phyloP scores from a whole-genome alignment of 2,113 vertebrate genomes.

The Suricata suricatta region DNA sequence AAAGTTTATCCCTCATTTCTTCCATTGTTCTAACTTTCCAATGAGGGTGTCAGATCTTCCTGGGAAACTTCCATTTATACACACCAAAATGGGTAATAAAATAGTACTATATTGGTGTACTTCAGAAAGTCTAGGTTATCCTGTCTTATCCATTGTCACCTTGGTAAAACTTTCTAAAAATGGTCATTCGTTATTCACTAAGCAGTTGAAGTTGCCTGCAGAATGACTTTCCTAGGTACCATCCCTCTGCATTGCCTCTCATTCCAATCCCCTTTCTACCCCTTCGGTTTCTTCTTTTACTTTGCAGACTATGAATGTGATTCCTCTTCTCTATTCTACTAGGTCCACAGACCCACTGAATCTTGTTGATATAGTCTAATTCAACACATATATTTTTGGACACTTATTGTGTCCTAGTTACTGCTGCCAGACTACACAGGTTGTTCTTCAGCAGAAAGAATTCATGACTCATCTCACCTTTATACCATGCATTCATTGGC shows the following conservation, averaged over 20 bases:
- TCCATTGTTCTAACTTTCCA: not conserved
- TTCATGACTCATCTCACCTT: not conserved
- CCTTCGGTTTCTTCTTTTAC: not conserved
- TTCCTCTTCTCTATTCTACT: not conserved
- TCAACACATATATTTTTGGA: not conserved
- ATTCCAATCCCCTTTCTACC: not conserved
- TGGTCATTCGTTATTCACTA: not conserved
- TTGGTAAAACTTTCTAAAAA: not conserved
- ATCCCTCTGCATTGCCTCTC: not conserved
- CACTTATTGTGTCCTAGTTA: constrained; percentile 46
- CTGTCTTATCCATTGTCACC: not conserved
- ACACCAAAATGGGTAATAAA: not conserved
- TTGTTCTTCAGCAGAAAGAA: constrained; percentile 38
- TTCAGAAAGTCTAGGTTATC: not conserved
- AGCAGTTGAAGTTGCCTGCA: not conserved
- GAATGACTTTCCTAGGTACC: not conserved
- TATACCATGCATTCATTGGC: not conserved
- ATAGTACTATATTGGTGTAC: not conserved
- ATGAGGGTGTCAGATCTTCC: not conserved
- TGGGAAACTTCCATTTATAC: not conserved
- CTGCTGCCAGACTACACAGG: constrained; percentile 35
- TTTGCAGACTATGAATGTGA: not conserved
- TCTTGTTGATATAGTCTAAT: constrained; percentile 43
- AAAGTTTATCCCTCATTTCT: not conserved
- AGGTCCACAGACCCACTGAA: not conserved